Conservation (phyloP, 2,113 vertebrate species). For the Taurulus bubalis region DNA sequence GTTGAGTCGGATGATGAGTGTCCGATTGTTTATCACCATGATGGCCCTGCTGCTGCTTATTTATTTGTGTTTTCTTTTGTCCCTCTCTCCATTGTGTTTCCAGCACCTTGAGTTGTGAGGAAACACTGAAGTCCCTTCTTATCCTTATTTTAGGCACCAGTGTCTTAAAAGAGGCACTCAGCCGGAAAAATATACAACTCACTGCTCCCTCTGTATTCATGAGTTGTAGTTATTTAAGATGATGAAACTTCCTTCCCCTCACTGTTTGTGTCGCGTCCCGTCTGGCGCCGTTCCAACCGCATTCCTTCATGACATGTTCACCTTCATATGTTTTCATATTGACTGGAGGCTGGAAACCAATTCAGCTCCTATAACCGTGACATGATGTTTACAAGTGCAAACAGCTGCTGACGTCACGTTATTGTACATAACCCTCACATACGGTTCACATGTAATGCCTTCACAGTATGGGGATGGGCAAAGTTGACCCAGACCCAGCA, state of each 20-base stretch:
- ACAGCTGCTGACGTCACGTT: neutral
- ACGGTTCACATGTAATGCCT: too few species aligned
- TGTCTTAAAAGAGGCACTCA: neutral
- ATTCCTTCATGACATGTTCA: too few species aligned
- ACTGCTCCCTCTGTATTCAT: neutral
- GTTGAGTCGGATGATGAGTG: too few species aligned
- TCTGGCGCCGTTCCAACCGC: too few species aligned
- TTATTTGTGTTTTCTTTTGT: neutral
- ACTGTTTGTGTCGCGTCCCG: too few species aligned
- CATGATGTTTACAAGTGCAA: neutral
- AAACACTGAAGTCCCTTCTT: neutral
- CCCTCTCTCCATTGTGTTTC: neutral
- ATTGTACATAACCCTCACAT: too few species aligned
- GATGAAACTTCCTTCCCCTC: too few species aligned
- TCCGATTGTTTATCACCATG: neutral
- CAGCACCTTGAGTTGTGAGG: neutral
- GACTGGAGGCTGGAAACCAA: neutral
- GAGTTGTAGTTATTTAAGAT: neutral
- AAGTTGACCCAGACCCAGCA: too few species aligned
- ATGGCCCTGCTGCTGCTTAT: neutral
- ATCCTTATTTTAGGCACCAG: too few species aligned
- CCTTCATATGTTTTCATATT: neutral
- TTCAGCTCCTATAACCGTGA: neutral
- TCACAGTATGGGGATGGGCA: too few species aligned
- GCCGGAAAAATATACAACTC: neutral